phyloP scores from a whole-genome alignment of 2,888 invertebrate genomes.

The Blomia tropicalis region DNA sequence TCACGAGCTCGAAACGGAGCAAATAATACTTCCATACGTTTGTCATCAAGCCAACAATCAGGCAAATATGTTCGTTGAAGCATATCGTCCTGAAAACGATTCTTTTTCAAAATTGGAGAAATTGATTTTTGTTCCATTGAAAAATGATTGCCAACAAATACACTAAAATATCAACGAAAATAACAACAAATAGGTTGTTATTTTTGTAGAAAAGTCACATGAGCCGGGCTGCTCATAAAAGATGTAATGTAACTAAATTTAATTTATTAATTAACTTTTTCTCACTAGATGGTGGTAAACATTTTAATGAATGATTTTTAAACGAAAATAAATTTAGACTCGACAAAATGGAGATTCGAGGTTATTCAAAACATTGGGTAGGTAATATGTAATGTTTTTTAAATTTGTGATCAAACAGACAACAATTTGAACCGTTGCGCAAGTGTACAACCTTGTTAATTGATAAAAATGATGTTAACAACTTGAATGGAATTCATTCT shows the following conservation, averaged over 20 bases:
- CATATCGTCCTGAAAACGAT: background rate
- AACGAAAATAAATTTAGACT: no score
- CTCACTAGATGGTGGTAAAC: no score
- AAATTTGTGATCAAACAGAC: no score
- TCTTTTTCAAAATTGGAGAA: background rate
- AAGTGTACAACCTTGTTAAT: no score
- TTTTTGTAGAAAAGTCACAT: background rate
- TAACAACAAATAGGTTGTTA: background rate
- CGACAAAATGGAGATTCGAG: no score
- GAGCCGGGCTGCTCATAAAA: background rate
- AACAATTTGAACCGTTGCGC: no score
- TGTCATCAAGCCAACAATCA: slow-evolving; percentile 22
- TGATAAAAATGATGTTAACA: no score
- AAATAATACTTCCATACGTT: slow-evolving; percentile 17
- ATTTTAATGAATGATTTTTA: no score
- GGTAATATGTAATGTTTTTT: no score
- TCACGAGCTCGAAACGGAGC: slow-evolving; percentile 20
- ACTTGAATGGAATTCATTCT: no score
- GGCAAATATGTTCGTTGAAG: slow-evolving; percentile 18
- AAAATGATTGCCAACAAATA: background rate
- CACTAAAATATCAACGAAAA: background rate
- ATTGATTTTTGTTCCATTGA: background rate
- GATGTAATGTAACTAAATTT: background rate
- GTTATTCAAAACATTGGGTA: no score
- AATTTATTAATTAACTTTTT: no score